Evolutionary conservation across 2,888 invertebrate species (phyloP).

Genomic region (Hoplodrina ambigua): DNA sequence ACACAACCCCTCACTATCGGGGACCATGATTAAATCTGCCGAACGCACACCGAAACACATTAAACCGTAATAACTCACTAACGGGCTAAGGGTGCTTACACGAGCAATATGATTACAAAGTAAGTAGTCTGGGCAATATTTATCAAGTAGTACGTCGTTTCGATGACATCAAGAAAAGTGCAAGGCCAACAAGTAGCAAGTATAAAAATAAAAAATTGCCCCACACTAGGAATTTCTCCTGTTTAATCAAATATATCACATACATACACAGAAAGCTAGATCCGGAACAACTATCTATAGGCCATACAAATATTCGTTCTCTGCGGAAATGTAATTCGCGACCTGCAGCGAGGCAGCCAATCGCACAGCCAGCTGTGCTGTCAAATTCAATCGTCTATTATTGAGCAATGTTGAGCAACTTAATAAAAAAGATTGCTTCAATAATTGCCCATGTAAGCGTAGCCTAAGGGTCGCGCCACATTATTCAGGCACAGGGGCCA

Average conservation of each 20-base stretch:
- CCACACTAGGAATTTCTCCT: too few species aligned
- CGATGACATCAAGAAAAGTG: background rate
- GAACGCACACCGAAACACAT: constrained; percentile 41
- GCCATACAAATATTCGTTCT: too few species aligned
- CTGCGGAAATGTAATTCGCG: too few species aligned
- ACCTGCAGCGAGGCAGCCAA: too few species aligned
- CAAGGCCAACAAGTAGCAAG: background rate
- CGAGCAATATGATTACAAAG: background rate
- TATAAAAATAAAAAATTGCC: background rate
- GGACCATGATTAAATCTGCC: constrained; percentile 47
- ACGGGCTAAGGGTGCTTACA: constrained; percentile 33
- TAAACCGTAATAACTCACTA: constrained; percentile 42
- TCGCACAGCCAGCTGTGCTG: too few species aligned
- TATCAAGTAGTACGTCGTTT: too few species aligned
- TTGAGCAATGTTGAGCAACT: background rate
- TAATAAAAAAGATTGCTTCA: background rate
- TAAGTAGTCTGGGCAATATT: background rate
- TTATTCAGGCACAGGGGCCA: constrained; percentile 35
- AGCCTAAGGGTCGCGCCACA: constrained; percentile 49
- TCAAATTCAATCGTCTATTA: background rate
- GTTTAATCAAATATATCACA: too few species aligned
- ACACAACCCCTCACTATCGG: constrained; percentile 29
- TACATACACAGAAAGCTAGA: too few species aligned
- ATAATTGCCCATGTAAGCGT: background rate
- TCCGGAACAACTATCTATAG: too few species aligned